Percentiles rank a stretch among this genome's conserved stretches.
Conservation (phyloP, 2,113 vertebrate genomes). For the Onychorhynchus coronatus region DNA sequence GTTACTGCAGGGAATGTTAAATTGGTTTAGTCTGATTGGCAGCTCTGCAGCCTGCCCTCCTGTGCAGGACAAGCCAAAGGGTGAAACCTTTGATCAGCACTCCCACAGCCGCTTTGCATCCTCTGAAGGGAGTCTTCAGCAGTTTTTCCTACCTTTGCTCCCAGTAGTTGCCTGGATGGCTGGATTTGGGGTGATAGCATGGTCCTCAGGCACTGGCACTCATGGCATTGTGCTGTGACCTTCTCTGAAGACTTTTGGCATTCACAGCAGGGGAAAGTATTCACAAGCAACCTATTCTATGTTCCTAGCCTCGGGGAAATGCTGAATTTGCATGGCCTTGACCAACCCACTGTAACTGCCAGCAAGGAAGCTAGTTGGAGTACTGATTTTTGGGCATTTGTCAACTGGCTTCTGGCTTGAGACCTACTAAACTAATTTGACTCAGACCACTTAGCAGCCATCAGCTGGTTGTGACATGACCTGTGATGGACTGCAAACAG, state of each 20-base stretch:
- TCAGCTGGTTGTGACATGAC: background rate
- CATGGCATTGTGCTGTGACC: background rate
- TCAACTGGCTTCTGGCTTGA: slow-evolving; percentile 9
- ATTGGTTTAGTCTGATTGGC: background rate
- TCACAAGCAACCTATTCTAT: background rate
- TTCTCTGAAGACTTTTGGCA: background rate
- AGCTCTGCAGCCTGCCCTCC: background rate
- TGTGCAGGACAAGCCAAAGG: background rate
- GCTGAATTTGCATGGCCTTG: slow-evolving; percentile 31
- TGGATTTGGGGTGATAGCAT: background rate
- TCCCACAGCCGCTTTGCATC: background rate
- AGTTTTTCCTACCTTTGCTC: background rate
- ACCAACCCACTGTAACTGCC: background rate
- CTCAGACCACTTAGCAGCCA: slow-evolving; percentile 14
- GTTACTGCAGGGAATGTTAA: background rate
- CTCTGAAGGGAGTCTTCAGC: background rate
- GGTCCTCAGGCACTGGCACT: background rate
- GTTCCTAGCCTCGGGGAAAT: background rate
- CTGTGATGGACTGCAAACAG: background rate
- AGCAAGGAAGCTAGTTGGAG: background rate
- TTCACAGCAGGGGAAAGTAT: background rate
- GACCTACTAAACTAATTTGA: slow-evolving; percentile 24
- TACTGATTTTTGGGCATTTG: slow-evolving; percentile 17
- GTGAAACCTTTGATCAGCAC: background rate
- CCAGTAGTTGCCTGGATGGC: background rate